Evolutionary conservation across 1,140 invertebrate species (phyloP).

Genomic region (Lysiphlebus fabarum): DNA sequence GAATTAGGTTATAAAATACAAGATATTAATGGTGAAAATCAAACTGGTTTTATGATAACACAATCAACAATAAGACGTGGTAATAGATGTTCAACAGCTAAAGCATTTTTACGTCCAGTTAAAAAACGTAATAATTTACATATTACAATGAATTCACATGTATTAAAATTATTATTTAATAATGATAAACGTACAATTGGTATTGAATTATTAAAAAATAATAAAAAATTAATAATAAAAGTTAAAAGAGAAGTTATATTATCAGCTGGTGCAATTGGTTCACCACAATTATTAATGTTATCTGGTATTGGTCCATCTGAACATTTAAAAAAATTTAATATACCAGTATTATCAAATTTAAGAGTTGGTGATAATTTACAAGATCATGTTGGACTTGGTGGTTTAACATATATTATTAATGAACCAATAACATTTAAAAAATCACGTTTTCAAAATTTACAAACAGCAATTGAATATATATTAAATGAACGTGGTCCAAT

Average conservation of each 20-base stretch:
- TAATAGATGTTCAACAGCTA: slow-evolving; percentile 82
- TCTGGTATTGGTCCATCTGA: slow-evolving; percentile 82
- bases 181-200: slow-evolving; percentile 69
- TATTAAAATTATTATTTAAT: slow-evolving; percentile 68
- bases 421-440: slow-evolving; percentile 77
- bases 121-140: slow-evolving; percentile 76
- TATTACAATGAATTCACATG: slow-evolving; percentile 76
- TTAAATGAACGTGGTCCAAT: slow-evolving; percentile 74
- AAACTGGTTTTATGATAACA: slow-evolving; percentile 81
- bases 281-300: slow-evolving; percentile 83
- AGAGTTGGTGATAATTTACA: slow-evolving; percentile 81
- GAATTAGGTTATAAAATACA: slow-evolving; percentile 77
- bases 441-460: slow-evolving; percentile 70
- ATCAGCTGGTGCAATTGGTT: slow-evolving; percentile 76
- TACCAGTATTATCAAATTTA: slow-evolving; percentile 70
- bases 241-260: slow-evolving; percentile 76
- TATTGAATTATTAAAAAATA: slow-evolving; percentile 70
- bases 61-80: slow-evolving; percentile 84
- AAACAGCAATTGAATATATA: slow-evolving; percentile 78
- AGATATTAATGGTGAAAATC: slow-evolving; percentile 78
- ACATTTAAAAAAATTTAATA: slow-evolving; percentile 72
- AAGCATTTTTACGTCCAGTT: slow-evolving; percentile 82
- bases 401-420: slow-evolving; percentile 76
- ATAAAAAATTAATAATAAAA: slow-evolving; percentile 62
- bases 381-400: slow-evolving; percentile 80